Conservation (phyloP, 2,797 vertebrate genomes). For the Hydrolagus colliei region DNA sequence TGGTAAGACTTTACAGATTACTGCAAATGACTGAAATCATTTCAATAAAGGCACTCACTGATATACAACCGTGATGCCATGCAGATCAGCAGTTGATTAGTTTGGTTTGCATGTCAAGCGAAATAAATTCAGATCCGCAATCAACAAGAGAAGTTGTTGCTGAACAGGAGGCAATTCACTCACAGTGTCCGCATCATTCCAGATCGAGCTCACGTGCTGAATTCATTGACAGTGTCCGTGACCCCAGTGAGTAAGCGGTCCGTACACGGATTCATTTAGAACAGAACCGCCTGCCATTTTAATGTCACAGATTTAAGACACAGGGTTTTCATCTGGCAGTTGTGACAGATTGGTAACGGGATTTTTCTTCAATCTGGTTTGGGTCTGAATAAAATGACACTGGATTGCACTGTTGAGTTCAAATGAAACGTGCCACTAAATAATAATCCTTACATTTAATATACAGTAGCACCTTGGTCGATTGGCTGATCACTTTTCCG, state of each 20-base stretch:
- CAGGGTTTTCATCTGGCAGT: too few species aligned
- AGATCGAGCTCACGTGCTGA: neutral
- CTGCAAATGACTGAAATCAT: slow-evolving; percentile 24
- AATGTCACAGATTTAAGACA: too few species aligned
- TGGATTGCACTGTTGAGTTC: too few species aligned
- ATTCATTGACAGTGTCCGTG: neutral
- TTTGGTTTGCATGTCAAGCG: slow-evolving; percentile 20
- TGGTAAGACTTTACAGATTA: slow-evolving; percentile 27
- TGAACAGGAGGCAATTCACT: neutral
- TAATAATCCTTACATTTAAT: too few species aligned
- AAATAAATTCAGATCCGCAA: neutral
- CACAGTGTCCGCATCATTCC: neutral
- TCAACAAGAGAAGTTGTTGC: neutral
- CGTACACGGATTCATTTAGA: too few species aligned
- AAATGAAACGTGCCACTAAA: too few species aligned
- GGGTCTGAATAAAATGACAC: too few species aligned
- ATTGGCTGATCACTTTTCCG: too few species aligned
- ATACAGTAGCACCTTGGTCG: too few species aligned
- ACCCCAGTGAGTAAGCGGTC: neutral
- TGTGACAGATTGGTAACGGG: too few species aligned
- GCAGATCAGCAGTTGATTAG: slow-evolving; percentile 25
- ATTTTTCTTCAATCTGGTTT: too few species aligned
- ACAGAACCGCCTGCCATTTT: too few species aligned
- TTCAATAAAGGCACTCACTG: slow-evolving; percentile 18
- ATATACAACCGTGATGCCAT: neutral